Conservation (phyloP, 2,797 vertebrate genomes). For the Prionace glauca region DNA sequence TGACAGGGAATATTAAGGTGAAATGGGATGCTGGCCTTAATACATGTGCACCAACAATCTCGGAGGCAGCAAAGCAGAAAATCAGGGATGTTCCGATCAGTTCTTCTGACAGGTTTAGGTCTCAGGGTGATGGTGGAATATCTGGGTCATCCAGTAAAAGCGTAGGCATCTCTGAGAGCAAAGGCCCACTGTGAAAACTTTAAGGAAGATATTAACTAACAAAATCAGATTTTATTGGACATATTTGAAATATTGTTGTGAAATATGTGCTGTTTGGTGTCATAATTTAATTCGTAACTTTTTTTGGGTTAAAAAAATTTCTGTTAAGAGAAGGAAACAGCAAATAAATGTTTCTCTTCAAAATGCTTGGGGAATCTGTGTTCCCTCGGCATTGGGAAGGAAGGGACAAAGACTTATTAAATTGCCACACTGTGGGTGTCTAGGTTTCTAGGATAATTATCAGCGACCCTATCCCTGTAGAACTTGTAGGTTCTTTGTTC, state of each 20-base stretch:
- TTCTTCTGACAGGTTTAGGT: not conserved
- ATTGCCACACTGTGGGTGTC: not conserved
- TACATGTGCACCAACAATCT: not conserved
- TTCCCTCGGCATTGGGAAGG: not conserved
- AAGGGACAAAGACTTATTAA: not conserved
- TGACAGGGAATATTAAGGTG: not conserved
- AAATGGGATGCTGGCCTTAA: not conserved
- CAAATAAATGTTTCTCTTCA: not conserved
- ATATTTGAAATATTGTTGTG: not conserved
- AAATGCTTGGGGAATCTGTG: not conserved
- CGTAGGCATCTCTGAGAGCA: too few relatives aligned
- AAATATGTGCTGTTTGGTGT: not conserved
- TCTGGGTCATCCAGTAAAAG: too few relatives aligned
- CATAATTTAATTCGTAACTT: not conserved
- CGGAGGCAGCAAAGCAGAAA: not conserved
- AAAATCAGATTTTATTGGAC: not conserved
- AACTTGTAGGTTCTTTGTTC: not conserved
- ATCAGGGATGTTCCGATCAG: not conserved
- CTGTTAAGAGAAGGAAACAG: not conserved
- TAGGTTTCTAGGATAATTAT: not conserved
- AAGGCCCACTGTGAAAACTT: not conserved
- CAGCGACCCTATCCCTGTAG: not conserved
- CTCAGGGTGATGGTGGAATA: too few relatives aligned
- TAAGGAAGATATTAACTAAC: not conserved
- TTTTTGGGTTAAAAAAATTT: not conserved